A percentile compares a stretch with the other conserved stretches of the same genome.
phyloP scores from a whole-genome alignment of 2,113 vertebrate genomes.

The Tachycineta bicolor region DNA sequence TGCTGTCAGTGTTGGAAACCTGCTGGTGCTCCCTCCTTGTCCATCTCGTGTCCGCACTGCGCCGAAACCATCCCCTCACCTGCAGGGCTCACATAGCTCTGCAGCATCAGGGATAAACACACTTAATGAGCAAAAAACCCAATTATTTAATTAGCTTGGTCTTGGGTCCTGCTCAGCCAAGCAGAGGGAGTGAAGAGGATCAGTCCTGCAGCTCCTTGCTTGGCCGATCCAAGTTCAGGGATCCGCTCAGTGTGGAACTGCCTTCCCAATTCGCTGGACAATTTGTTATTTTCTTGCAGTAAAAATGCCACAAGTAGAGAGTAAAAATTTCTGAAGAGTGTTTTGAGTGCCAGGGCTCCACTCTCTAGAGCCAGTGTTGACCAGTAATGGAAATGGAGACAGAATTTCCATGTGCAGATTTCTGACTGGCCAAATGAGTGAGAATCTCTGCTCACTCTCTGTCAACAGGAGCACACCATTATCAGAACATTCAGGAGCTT shows the following conservation, averaged over 20 bases:
- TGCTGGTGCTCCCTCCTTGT: neutral
- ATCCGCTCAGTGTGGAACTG: neutral
- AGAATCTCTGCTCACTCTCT: fast-evolving
- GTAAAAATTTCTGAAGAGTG: neutral
- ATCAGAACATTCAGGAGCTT: neutral
- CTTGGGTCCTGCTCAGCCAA: neutral
- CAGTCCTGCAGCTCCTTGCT: neutral
- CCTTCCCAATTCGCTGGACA: neutral
- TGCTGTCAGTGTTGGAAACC: neutral
- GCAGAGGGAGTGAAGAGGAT: fast-evolving
- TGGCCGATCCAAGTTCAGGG: no score
- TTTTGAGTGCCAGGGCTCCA: neutral
- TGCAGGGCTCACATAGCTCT: neutral
- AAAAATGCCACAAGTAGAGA: neutral
- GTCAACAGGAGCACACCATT: neutral
- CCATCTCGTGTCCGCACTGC: neutral
- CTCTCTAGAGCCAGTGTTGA: neutral
- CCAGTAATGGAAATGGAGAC: neutral
- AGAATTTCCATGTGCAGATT: neutral
- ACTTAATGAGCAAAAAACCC: neutral
- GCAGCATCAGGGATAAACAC: neutral
- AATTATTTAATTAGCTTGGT: neutral
- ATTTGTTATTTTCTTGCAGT: neutral
- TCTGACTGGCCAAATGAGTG: neutral
- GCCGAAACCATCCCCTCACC: neutral